Evolutionary conservation across 1,140 invertebrate species (phyloP).

Genomic region (Drosophila melanica): DNA sequence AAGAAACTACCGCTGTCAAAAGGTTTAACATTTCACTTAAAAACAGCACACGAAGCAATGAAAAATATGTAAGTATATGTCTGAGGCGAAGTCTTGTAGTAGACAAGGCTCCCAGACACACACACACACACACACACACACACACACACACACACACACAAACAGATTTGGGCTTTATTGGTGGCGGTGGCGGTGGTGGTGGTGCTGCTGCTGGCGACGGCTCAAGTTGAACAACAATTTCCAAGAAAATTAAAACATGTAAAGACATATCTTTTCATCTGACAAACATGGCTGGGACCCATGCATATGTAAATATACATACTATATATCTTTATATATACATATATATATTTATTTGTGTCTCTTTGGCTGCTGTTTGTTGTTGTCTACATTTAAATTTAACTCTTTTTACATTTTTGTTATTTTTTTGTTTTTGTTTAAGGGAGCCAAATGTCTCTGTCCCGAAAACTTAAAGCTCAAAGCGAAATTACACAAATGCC

Average conservation of each 20-base stretch:
- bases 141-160: constrained; percentile 11
- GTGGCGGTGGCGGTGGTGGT: constrained; percentile 35
- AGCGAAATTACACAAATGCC: constrained; percentile 79
- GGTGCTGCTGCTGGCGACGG: constrained; percentile 39
- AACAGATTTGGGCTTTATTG: constrained; percentile 46
- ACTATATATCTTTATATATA: constrained; percentile 32
- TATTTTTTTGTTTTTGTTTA: constrained; percentile 29
- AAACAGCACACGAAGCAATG: constrained; percentile 58
- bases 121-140: constrained; percentile 8
- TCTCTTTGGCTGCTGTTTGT: constrained; percentile 31
- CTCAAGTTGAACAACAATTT: constrained; percentile 78
- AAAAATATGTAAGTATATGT: constrained; percentile 49
- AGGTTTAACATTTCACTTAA: constrained; percentile 82
- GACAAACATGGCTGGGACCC: constrained; percentile 69
- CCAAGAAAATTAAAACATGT: constrained; percentile 82
- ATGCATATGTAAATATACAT: constrained; percentile 60
- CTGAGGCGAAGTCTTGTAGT: constrained; percentile 10
- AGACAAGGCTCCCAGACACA: constrained; percentile 27
- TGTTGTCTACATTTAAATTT: constrained; percentile 32
- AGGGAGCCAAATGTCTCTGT: constrained; percentile 17
- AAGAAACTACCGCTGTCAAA: constrained; percentile 82
- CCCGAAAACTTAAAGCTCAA: constrained; percentile 66
- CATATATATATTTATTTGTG: constrained; percentile 42
- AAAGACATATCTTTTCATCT: constrained; percentile 82
- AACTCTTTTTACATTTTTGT: constrained; percentile 30